Percentiles rank a stretch among this genome's conserved stretches.
phyloP scores from a whole-genome alignment of 53 echinoderm and acorn worm genomes.

The Antedon mediterranea region DNA sequence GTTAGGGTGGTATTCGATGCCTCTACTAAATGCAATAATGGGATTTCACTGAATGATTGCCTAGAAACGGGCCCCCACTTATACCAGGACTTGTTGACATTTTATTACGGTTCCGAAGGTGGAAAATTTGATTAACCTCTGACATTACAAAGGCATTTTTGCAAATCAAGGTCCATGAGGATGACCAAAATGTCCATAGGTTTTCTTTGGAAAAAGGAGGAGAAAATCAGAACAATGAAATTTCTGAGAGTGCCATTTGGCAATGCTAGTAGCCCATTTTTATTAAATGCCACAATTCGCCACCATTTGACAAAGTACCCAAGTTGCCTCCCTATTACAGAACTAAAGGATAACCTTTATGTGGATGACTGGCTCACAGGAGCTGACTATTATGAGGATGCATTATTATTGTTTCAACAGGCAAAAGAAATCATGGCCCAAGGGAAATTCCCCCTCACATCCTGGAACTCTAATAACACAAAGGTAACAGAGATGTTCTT shows the following conservation, averaged over 20 bases:
- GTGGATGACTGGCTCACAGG: slow-evolving; percentile 17
- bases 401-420: not conserved
- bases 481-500: slow-evolving; percentile 2
- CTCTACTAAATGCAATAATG: slow-evolving; percentile 7
- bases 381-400: slow-evolving; percentile 20
- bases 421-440: slow-evolving; percentile 8
- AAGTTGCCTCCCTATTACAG: not conserved
- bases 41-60: slow-evolving; percentile 6
- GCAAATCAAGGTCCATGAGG: not conserved
- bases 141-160: slow-evolving; percentile 17
- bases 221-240: slow-evolving; percentile 4
- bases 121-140: slow-evolving; percentile 2
- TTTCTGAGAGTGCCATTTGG: slow-evolving; percentile 10
- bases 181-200: slow-evolving; percentile 2
- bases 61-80: slow-evolving; percentile 8
- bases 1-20: slow-evolving; percentile 16
- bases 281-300: slow-evolving; percentile 9
- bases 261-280: slow-evolving; percentile 2
- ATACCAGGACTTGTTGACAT: slow-evolving; percentile 5
- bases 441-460: not conserved
- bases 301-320: slow-evolving; percentile 4
- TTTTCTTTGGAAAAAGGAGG: slow-evolving; percentile 5
- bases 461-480: slow-evolving; percentile 4
- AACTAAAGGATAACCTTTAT: slow-evolving; percentile 16
- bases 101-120: slow-evolving; percentile 12